Base-by-base conservation (phyloP, 2,113 vertebrate species). In the Chaenocephalus aceratus region DNA sequence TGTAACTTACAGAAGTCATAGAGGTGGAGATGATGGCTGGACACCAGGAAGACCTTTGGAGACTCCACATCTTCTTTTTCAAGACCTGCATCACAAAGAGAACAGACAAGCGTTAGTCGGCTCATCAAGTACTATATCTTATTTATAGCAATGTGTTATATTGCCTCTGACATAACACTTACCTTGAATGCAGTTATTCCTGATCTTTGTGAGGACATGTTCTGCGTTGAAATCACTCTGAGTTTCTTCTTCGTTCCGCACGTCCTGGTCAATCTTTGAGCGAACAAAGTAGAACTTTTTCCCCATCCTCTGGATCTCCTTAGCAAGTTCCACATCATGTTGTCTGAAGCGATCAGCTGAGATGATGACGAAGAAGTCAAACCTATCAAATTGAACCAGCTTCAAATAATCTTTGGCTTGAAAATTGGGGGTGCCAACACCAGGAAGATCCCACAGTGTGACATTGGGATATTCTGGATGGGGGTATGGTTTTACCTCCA, bases 41-140 rank as follows among this genome's bases (percentile, higher is more conserved):
- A 65, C 58, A 76, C 15, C 71, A 88, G 78, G 79, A 88, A 88
- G 56, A 82, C 82, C 15, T 82, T 48, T 3, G 57, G 61, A 67
- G 61, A 48, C 12, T 64, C 0, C 0, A 63, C 0, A 6, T 45
- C 15, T 51, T 4, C 9, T 0, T n/a, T 0, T 4, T 26, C 1
- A 49, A 88, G 79, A 63, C 75, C 82, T 82, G 66, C 21, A 56
- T 26, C 26, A 26, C 26, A 26, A 3, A 70, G 2, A 41, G 10
- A 23, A 0, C 7, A 34, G 6, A 59, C 13, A 34, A 8, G 57
- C 2, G 26, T 26, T 26, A 26, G 26, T 26, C 26, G 21, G 21
- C 21, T 21, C 21, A 26, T 26, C 2, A 26, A 26, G 26, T 26
- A 26, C 2, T 26, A 26, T 3, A 26, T 26, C 26, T 26, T 26